These are phyloP conservation scores for Manis crassicaudata DNA, from an alignment of 2,797 vertebrate species.

Conservation along the genomic window DNA sequence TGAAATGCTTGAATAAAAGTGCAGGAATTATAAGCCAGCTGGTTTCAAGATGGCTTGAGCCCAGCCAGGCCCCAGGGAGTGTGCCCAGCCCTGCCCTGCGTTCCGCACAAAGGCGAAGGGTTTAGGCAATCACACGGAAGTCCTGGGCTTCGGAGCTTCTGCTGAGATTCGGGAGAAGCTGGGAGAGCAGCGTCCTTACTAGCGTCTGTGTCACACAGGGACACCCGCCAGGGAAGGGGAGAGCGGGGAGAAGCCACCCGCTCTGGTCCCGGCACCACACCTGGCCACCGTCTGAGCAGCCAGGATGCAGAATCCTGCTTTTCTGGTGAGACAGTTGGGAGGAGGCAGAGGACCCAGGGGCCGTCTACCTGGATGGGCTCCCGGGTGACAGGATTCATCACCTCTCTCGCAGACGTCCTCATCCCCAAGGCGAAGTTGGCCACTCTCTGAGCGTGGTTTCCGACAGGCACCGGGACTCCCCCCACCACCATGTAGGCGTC, in stretches of 20 bases:
- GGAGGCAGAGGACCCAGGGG: not conserved
- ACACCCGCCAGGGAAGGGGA: not conserved
- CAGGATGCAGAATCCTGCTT: not conserved
- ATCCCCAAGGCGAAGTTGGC: slow-evolving; percentile 89
- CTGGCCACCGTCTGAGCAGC: not conserved
- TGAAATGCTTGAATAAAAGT: not conserved
- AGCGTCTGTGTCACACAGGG: not conserved
- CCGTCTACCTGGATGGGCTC: slow-evolving; percentile 85
- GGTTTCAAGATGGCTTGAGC: not conserved
- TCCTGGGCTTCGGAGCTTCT: not conserved
- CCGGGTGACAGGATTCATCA: slow-evolving; percentile 85
- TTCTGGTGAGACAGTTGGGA: not conserved
- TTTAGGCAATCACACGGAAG: not conserved
- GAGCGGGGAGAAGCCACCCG: not conserved
- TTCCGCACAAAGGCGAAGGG: not conserved
- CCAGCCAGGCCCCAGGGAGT: not conserved
- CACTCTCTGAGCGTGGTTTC: slow-evolving; percentile 84
- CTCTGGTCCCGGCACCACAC: not conserved
- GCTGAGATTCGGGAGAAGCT: not conserved
- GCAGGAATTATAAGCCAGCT: not conserved
- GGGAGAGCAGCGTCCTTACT: not conserved
- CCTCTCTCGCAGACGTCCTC: slow-evolving; percentile 86
- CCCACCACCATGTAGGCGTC: slow-evolving; percentile 90
- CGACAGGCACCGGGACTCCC: slow-evolving; percentile 82
- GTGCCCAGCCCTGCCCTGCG: not conserved